Evolutionary conservation across 2,113 vertebrate genomes (phyloP), one percentile per base, ranked within the genome.

Genomic region (Puntigrus tetrazona): DNA sequence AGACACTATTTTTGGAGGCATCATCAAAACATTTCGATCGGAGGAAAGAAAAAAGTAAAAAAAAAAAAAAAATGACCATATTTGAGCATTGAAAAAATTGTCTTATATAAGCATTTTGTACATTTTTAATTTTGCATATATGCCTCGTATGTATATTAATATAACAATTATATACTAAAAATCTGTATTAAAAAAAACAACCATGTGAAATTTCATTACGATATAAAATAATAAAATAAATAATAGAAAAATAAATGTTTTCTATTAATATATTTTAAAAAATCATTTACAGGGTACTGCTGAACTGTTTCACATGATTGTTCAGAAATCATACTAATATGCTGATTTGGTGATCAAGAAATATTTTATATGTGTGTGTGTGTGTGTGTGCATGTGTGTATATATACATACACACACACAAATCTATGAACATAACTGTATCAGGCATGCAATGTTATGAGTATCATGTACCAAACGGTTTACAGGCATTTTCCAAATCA

Each of bases 1-100:
- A 92, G 89, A 85, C 3, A 3, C 92, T 93, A 93, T 94, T 95
- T 94, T 92, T 91, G 93, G 85, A 45, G 91, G 91, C 90, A 25
- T 82, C 73, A 70, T 82, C 69, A 91, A 90, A 92, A 92, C 89
- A 91, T 93, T 93, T 89, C 25, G 86, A 86, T 57, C 81, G 76
- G 82, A 59, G 84, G 84, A 65, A 83, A 79, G 81, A 87, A 57
- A 84, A 86, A 70, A 63, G n/a, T n/a, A n/a, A 78, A n/a, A 11
- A 34, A 31, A 43, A 11, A 36, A 16, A 73, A 67, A 11, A 20
- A 34, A 61, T 22, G 3, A 81, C 70, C 81, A 70, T 81, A 72
- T 84, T 77, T 76, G 36, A 83, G 74, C 22, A 55, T 41, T n/a
- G 52, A 22, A n/a, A 55, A 63, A 16, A 65, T 8, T 0, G 14